A percentile compares a stretch with the other conserved stretches of the same genome.
These are phyloP conservation scores for Cotesia glomerata DNA, from an alignment of 1,140 invertebrate species.

Conservation along the genomic window DNA sequence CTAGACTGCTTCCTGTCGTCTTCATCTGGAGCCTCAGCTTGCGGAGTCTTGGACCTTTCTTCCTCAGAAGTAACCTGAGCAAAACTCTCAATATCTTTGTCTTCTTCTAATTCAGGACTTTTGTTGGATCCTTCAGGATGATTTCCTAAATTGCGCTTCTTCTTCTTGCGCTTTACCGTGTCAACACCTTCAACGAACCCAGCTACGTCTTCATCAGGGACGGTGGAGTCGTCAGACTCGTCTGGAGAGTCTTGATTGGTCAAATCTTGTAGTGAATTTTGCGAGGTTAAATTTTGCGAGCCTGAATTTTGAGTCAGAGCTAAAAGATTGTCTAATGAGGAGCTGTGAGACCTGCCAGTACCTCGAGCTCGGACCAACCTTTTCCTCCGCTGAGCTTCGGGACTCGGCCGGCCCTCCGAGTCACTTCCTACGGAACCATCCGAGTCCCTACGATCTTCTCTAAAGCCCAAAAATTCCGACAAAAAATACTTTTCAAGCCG, in stretches of 20 bases:
- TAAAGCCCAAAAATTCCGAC: conserved; percentile 83
- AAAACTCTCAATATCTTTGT: conserved; percentile 44
- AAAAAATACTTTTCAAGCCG: conserved; percentile 90
- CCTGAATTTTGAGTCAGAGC: conserved; percentile 61
- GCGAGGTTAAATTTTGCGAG: conserved; percentile 45
- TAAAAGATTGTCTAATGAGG: conserved; percentile 77
- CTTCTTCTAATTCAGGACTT: conserved; percentile 64
- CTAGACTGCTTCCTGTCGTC: conserved; percentile 67
- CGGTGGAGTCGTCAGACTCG: conserved; percentile 73
- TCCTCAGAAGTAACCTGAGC: conserved; percentile 57
- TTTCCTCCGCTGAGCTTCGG: conserved; percentile 79
- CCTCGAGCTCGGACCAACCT: conserved; percentile 79
- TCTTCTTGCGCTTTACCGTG: conserved; percentile 84
- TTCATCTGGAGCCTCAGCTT: conserved; percentile 51
- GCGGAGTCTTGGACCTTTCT: conserved; percentile 68
- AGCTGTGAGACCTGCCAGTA: conserved; percentile 79
- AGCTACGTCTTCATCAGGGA: conserved; percentile 72
- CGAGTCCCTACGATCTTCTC: conserved; percentile 72
- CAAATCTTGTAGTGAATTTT: conserved; percentile 61
- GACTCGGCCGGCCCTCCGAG: conserved; percentile 84
- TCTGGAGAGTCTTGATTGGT: conserved; percentile 53
- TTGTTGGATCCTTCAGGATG: conserved; percentile 57
- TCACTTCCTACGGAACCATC: conserved; percentile 85
- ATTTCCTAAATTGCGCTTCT: conserved; percentile 62
- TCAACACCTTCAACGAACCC: conserved; percentile 77